These are phyloP conservation scores for Machimus rusticus DNA, from an alignment of 2,888 invertebrate species.

Conservation along the genomic window DNA sequence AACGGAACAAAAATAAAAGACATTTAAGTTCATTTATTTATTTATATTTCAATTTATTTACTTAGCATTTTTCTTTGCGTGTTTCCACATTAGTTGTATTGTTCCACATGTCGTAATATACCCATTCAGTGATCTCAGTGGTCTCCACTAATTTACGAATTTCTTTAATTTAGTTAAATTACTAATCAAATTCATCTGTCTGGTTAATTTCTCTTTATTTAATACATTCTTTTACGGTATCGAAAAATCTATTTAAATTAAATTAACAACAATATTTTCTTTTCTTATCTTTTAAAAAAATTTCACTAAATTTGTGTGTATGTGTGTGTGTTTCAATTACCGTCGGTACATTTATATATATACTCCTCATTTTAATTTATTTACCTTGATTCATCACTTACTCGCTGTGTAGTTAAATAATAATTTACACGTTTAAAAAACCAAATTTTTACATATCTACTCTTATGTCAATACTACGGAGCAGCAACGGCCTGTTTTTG, in stretches of 20 bases:
- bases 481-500: not conserved
- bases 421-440: constrained; percentile 23
- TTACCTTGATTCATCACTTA: constrained; percentile 11
- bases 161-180: constrained; percentile 4
- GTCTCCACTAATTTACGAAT: constrained; percentile 18
- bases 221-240: constrained; percentile 29
- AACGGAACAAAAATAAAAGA: not conserved
- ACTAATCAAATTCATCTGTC: constrained; percentile 11
- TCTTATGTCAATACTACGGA: constrained; percentile 31
- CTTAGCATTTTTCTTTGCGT: constrained; percentile 33
- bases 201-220: constrained; percentile 19
- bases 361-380: not conserved
- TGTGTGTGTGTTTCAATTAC: constrained; percentile 14
- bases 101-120: not conserved
- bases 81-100: constrained; percentile 31
- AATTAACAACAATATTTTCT: constrained; percentile 44
- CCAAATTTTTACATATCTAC: constrained; percentile 37
- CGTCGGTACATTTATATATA: not conserved
- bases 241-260: constrained; percentile 43
- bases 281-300: constrained; percentile 33
- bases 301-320: constrained; percentile 38
- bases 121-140: constrained; percentile 18
- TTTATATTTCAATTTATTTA: constrained; percentile 41
- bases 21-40: constrained; percentile 2
- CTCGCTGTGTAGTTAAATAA: constrained; percentile 20